Evolutionary conservation across 2,888 invertebrate genomes (phyloP), one percentile per base, ranked within the genome.

Genomic region (Dynastes grantii): DNA sequence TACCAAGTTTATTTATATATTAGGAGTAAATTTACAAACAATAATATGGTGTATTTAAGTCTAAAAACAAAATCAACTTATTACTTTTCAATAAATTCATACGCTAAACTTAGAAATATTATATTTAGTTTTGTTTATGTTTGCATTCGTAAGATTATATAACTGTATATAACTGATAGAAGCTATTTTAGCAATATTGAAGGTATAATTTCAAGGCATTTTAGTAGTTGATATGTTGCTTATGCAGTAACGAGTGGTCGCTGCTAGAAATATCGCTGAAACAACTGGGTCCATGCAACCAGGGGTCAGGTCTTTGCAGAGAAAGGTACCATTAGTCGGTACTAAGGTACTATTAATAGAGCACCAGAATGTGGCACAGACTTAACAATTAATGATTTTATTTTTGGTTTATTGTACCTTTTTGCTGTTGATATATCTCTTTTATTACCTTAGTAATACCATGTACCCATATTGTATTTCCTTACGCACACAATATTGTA

Each of bases 281-380:
- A 82, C 87, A 85, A 82, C 89, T 89, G 86, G 89, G 89, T 84
- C 88, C 88, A 84, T 85, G 86, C 87, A 85, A 87, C 84, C 88
- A 86, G 83, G 88, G 88, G 85, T 85, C 88, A 83, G 90, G 90
- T 87, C 89, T 90, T 86, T 90, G 90, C 90, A 89, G 90, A 89
- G 90, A 90, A 89, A 90, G 90, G 90, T 90, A 90, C 87, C 86
- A 83, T 78, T 81, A 80, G 75, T 84, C 81, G 85, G 85, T 85
- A 84, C 83, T 83, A 81, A 80, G 82, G 85, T 85, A 85, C 85
- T 84, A 81, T 83, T 84, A 82, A 85, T 80, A 80, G 85, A 85
- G 87, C 88, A 88, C 88, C 85, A 75, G 86, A 86, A 85, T 87
- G 87, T 84, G 85, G 86, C 87, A 88, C 82, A 65, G 64, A 71